Evolutionary conservation across 2,113 vertebrate genomes (phyloP).

Genomic region (Pygoscelis antarcticus): DNA sequence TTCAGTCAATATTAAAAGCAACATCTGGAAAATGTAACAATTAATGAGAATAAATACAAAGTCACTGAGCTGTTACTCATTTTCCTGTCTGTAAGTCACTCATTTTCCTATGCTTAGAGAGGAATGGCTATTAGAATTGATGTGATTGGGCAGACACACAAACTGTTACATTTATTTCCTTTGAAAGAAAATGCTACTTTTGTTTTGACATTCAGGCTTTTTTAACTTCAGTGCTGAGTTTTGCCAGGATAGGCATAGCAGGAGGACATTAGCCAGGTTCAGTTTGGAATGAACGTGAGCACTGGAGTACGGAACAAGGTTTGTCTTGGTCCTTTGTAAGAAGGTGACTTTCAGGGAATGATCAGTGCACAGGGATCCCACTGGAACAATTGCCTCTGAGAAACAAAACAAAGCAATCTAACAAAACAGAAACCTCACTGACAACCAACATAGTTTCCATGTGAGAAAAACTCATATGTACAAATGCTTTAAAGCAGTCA

Average conservation of each 20-base stretch:
- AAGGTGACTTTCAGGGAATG: neutral
- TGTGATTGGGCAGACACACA: neutral
- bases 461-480: neutral
- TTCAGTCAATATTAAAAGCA: neutral
- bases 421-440: slow-evolving; percentile 1
- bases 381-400: neutral
- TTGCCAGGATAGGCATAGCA: neutral
- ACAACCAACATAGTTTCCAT: neutral
- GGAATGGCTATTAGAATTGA: neutral
- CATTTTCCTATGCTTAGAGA: neutral
- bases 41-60: slow-evolving; percentile 33
- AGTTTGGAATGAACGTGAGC: neutral
- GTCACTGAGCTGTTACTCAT: neutral
- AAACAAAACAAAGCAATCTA: neutral
- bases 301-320: neutral
- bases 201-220: neutral
- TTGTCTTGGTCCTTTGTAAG: neutral
- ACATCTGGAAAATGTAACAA: slow-evolving; percentile 36
- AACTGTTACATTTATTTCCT: neutral
- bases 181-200: neutral
- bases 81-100: neutral
- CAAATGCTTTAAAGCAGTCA: neutral
- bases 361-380: neutral
- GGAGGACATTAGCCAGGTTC: neutral
- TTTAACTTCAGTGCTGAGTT: neutral